These are phyloP conservation scores for Ramphastos sulfuratus DNA, from an alignment of 2,113 vertebrate species.

Conservation along the genomic window DNA sequence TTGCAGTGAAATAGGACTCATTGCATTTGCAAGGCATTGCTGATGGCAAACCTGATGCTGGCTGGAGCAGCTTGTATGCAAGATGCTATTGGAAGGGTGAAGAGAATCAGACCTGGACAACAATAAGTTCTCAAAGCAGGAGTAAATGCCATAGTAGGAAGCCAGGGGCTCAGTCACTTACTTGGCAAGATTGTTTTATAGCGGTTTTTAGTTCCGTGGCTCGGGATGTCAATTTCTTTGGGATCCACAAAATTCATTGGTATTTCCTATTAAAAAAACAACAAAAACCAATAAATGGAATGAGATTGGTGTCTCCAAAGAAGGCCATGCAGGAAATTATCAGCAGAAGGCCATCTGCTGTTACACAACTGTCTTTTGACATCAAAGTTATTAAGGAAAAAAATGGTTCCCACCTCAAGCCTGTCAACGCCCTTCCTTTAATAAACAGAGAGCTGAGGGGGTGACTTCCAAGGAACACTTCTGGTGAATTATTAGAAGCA, in stretches of 20 bases:
- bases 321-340: slow-evolving; percentile 67
- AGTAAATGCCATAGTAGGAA: not conserved
- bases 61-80: not conserved
- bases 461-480: slow-evolving; percentile 53
- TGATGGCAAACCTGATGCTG: not conserved
- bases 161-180: slow-evolving; percentile 76
- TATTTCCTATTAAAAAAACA: slow-evolving; percentile 86
- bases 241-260: slow-evolving; percentile 99
- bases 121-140: not conserved
- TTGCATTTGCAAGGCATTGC: rapidly evolving
- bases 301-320: slow-evolving; percentile 60
- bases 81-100: not conserved
- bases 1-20: not conserved
- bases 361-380: slow-evolving; percentile 43
- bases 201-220: slow-evolving; percentile 94
- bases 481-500: slow-evolving; percentile 30
- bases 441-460: slow-evolving; percentile 54
- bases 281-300: not conserved
- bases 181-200: slow-evolving; percentile 98
- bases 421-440: slow-evolving; percentile 72
- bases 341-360: slow-evolving; percentile 58
- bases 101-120: not conserved
- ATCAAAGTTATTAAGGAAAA: slow-evolving; percentile 70
- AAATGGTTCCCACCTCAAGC: slow-evolving; percentile 55
- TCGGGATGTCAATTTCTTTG: slow-evolving; percentile 92